Evolutionary conservation across 2,797 vertebrate genomes (phyloP), one percentile per base, ranked within the genome.

Genomic region (Alauda arvensis): DNA sequence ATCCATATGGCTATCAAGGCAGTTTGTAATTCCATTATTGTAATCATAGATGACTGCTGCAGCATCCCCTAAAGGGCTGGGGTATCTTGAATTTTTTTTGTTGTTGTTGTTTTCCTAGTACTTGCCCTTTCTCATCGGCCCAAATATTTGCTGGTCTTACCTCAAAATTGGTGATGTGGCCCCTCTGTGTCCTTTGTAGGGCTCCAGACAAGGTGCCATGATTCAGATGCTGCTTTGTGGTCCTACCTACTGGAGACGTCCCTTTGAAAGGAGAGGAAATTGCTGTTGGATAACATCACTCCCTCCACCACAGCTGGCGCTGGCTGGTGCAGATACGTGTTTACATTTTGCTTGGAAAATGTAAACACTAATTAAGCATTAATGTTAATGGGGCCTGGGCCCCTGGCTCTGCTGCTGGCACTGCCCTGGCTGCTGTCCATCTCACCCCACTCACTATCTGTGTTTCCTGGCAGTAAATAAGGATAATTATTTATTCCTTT

Each of bases 281-380:
- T 88, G 88, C 88, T 92, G 66, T 63, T 94, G 93, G 92, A 91
- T 75, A 88, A 34, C 78, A 85, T 75, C 66, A 11, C 62, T 55
- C 43, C 77, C 89, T 65, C 79, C 37, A 5, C 51, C 84, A 65
- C 81, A 93, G 87, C 91, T 93, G 93, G 78, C 8, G 18, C 53
- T 85, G 82, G 88, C 86, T 87, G 88, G 28, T 90, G 83, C 70
- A 65, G 79, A 87, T 78, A 53, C 8, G 0, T 94, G 87, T 94
- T 95, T 92, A 93, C 87, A 83, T 92, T 89, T 85, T 83, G 63
- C 77, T 28, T 28, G 65, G 70, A 89, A 90, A 89, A 92, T 83
- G 91, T 90, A 94, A 95, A 91, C 87, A 87, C 91, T 93, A 93
- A 94, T 95, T 93, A 95, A 83, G 89, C 91, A 83, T 92, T 92